phyloP scores from a whole-genome alignment of 2,113 vertebrate genomes.

The Cinclus mexicanus region DNA sequence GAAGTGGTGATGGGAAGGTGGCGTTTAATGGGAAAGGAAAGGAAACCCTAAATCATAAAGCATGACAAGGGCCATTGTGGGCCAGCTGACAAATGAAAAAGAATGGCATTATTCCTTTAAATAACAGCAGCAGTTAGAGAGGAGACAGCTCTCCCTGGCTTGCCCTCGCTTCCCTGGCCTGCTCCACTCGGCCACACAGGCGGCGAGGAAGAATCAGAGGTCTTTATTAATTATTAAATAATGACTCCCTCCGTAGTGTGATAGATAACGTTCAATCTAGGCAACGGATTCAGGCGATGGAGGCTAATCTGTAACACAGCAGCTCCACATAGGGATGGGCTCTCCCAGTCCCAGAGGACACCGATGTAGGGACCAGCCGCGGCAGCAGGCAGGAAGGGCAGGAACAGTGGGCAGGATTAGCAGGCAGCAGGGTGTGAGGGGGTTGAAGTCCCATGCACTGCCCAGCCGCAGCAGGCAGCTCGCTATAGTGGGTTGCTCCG shows the following conservation, averaged over 20 bases:
- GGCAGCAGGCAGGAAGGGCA: not conserved
- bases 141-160: slow-evolving; percentile 64
- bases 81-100: slow-evolving; percentile 79
- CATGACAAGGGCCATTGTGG: slow-evolving; percentile 76
- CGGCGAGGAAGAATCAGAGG: slow-evolving; percentile 55
- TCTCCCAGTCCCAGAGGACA: not conserved
- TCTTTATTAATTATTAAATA: slow-evolving; percentile 87
- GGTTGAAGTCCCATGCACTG: fast-evolving
- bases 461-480: not conserved
- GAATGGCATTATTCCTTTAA: slow-evolving; percentile 77
- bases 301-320: slow-evolving; percentile 52
- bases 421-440: fast-evolving
- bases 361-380: not conserved
- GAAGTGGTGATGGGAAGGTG: slow-evolving; percentile 58
- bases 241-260: slow-evolving; percentile 66
- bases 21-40: slow-evolving; percentile 77
- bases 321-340: not conserved
- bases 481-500: fast-evolving
- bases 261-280: slow-evolving; percentile 73
- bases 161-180: slow-evolving; percentile 51
- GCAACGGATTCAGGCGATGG: slow-evolving; percentile 18
- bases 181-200: slow-evolving; percentile 34
- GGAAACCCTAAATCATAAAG: slow-evolving; percentile 77
- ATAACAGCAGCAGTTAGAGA: slow-evolving; percentile 72
- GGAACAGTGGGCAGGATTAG: not conserved